A percentile compares a stretch with the other conserved stretches of the same genome.
phyloP scores from a whole-genome alignment of 2,797 vertebrate species.

The Alcedo quadribrachys region DNA sequence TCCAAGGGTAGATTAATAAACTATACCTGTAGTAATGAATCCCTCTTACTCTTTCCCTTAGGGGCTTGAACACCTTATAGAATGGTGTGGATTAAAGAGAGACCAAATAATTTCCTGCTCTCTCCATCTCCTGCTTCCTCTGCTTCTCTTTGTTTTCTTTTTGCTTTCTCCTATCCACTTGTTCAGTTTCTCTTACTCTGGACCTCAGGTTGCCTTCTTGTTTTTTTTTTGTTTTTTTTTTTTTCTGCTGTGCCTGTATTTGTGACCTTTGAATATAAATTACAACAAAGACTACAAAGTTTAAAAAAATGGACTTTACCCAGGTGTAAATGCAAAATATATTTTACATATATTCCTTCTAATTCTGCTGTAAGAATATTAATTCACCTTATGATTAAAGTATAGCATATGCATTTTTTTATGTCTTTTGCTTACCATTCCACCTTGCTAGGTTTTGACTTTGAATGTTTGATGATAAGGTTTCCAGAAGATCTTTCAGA shows the following conservation, averaged over 20 bases:
- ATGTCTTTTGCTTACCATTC: background rate
- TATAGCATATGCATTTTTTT: background rate
- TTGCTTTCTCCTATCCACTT: background rate
- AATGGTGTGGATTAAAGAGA: slow-evolving; percentile 20
- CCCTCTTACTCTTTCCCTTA: background rate
- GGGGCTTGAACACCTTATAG: background rate
- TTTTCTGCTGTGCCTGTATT: background rate
- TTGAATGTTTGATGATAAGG: background rate
- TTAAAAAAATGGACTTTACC: background rate
- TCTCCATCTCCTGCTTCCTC: background rate
- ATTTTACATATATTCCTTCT: background rate
- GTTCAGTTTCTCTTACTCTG: background rate
- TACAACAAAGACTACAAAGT: background rate
- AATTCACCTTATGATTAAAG: background rate
- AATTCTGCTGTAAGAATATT: background rate
- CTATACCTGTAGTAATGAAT: slow-evolving; percentile 11
- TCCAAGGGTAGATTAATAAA: slow-evolving; percentile 19
- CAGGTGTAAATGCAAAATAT: background rate
- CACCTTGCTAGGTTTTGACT: background rate
- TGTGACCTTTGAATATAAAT: background rate
- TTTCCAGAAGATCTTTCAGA: background rate
- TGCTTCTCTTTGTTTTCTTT: background rate
- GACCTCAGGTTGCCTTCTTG: background rate
- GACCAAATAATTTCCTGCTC: background rate
- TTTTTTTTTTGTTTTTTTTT: background rate